Evolutionary conservation across 2,797 vertebrate species (phyloP).

Genomic region (Kryptolebias ocellatus): DNA sequence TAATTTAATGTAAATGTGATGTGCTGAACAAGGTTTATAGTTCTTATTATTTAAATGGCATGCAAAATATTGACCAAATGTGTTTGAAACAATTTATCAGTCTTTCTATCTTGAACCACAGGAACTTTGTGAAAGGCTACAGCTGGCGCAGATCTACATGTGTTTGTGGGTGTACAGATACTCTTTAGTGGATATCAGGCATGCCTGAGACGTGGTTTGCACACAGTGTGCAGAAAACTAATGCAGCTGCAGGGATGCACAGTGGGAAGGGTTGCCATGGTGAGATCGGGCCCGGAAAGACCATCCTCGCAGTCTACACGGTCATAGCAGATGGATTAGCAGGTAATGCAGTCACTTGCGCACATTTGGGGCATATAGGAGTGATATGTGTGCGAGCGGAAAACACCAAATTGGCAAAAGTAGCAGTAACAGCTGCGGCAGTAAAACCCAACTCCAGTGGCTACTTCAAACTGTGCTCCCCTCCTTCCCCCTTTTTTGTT

Average conservation of each 20-base stretch:
- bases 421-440: slow-evolving; percentile 5
- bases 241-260: slow-evolving; percentile 78
- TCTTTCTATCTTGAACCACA: neutral
- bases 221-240: slow-evolving; percentile 68
- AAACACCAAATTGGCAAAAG: slow-evolving; percentile 8
- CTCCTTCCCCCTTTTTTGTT: slow-evolving; percentile 30
- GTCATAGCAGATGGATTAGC: slow-evolving; percentile 65
- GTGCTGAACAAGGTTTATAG: no score
- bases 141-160: no score
- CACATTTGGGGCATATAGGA: neutral
- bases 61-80: neutral
- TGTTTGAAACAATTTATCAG: no score
- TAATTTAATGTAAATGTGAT: no score
- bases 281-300: slow-evolving; percentile 74
- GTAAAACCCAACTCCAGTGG: slow-evolving; percentile 20
- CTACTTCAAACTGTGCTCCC: slow-evolving; percentile 34
- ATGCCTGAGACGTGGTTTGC: slow-evolving; percentile 67
- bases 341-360: slow-evolving; percentile 29
- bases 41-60: no score
- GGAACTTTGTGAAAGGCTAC: no score
- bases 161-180: slow-evolving; percentile 15
- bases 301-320: slow-evolving; percentile 57
- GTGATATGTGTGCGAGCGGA: neutral
- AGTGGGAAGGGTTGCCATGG: slow-evolving; percentile 84
- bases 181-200: slow-evolving; percentile 24